These are phyloP conservation scores for Cheirogaleus major DNA, from an alignment of 2,797 vertebrate genomes.

Conservation along the genomic window DNA sequence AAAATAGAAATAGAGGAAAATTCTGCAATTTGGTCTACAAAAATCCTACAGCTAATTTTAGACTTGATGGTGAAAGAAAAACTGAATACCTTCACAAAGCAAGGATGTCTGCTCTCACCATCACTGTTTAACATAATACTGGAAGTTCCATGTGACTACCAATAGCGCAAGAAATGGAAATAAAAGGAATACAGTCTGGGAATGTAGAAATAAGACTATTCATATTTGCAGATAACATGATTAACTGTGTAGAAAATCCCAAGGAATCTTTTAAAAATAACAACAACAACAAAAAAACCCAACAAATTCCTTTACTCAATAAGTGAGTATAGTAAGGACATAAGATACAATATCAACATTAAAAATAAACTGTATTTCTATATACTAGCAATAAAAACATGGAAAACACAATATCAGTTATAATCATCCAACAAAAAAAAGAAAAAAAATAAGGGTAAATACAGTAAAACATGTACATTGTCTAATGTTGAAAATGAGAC, in stretches of 20 bases:
- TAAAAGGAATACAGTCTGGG: background rate
- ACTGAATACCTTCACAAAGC: background rate
- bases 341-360: background rate
- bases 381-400: background rate
- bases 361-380: background rate
- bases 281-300: background rate
- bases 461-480: background rate
- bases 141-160: background rate
- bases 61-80: background rate
- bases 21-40: background rate
- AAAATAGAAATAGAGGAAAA: background rate
- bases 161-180: background rate
- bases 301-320: background rate
- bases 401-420: background rate
- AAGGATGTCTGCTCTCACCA: background rate
- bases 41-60: background rate
- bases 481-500: background rate
- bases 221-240: background rate
- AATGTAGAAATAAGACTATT: background rate
- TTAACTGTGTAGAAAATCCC: background rate
- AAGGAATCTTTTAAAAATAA: no score
- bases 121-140: background rate
- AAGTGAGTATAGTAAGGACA: no score
- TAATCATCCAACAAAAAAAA: background rate
- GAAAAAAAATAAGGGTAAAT: background rate